Evolutionary conservation across 2,113 vertebrate genomes (phyloP), one percentile per base, ranked within the genome.

Genomic region (Bettongia penicillata): DNA sequence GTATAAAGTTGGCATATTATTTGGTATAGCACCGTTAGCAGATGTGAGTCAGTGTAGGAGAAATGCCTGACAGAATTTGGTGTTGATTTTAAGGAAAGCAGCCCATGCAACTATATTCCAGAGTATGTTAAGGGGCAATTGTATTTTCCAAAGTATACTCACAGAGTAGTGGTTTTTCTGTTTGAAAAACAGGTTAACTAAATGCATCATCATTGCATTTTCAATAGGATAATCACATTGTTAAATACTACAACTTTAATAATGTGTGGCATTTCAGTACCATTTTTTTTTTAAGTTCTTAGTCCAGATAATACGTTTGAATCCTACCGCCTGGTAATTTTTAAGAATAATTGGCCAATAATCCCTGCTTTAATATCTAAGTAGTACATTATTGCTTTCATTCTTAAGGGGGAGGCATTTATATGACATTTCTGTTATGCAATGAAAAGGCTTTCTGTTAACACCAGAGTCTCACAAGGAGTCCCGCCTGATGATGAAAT

Each of bases 171-270:
- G 89, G 90, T 11, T 93, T 96, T 96, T 77, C 92, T 93, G 52
- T 84, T n/a, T 91, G 92, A 96, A 95, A 95, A 57, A 89, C 89
- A 92, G 6, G 43, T 84, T 84, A 43, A 23, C 37, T 43, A 84
- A 84, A 84, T 91, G 51, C 91, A n/a, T 92, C 52, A 23, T 90
- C 51, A 89, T 77, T 77, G 61, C n/a, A 19, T 68, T 77, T n/a
- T 77, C 61, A 77, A 77, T 77, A n/a, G 37, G 1, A 77, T 77
- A 77, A 77, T n/a, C n/a, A 43, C n/a, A 51, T 50, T 84, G 93
- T 95, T 96, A 95, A 48, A 93, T 96, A 84, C 53, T 57, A 53
- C 9, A n/a, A 5, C n/a, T 49, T 97, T 95, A 94, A 89, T 95
- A 92, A 91, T 37, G 14, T 95, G 14, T 91, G 50, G 51, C 94